Evolutionary conservation across 2,113 vertebrate genomes (phyloP).

Genomic region (Struthio camelus): DNA sequence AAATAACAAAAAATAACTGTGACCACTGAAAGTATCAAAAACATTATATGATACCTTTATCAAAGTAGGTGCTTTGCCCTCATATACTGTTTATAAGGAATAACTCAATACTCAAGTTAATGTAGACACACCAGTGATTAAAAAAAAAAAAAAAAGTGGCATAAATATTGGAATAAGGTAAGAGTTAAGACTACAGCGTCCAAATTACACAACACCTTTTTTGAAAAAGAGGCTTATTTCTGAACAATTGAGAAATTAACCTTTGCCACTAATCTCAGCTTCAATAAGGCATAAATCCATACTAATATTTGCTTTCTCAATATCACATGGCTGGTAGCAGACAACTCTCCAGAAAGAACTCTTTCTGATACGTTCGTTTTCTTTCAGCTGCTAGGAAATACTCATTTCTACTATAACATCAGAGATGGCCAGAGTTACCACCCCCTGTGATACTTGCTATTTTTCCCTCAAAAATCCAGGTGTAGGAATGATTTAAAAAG

Average conservation of each 20-base stretch:
- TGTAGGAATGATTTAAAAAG: not conserved
- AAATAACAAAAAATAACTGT: not conserved
- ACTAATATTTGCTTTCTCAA: not conserved
- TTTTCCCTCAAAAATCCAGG: not conserved
- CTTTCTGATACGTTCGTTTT: not conserved
- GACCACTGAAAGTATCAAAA: not conserved
- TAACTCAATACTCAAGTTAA: not conserved
- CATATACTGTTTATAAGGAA: fast-evolving
- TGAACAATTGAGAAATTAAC: not conserved
- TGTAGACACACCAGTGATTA: not conserved
- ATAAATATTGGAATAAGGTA: not conserved
- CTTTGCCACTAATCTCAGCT: not conserved
- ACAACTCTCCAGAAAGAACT: not conserved
- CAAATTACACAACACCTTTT: not conserved
- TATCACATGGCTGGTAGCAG: not conserved
- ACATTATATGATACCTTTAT: not conserved
- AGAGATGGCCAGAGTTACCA: not conserved
- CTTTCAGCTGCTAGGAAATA: not conserved
- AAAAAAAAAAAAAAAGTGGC: not conserved
- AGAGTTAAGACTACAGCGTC: not conserved
- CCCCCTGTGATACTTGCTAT: not conserved
- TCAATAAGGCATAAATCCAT: not conserved
- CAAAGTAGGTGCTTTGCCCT: not conserved
- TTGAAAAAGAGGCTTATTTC: not conserved
- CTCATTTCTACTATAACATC: not conserved